Conservation (phyloP, 2,888 invertebrate species). For the Pantelozetes paolii region DNA sequence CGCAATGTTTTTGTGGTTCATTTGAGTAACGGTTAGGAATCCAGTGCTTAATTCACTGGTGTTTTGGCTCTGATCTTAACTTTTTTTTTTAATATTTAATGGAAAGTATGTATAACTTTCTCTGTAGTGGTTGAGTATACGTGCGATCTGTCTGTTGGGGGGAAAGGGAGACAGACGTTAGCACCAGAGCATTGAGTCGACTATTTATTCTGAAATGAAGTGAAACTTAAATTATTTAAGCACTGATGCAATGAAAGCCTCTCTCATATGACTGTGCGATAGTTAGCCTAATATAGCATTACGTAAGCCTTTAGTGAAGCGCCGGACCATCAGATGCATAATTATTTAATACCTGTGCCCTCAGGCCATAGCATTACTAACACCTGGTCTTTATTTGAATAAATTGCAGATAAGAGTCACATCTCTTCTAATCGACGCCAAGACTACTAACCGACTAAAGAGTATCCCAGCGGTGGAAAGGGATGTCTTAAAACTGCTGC, state of each 20-base stretch:
- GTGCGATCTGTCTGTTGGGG: background rate
- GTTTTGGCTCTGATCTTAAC: conserved; percentile 24
- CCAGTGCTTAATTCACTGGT: background rate
- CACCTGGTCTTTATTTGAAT: conserved; percentile 28
- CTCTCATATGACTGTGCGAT: background rate
- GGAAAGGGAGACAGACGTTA: background rate
- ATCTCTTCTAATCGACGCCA: background rate
- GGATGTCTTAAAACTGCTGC: conserved; percentile 28
- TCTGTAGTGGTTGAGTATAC: background rate
- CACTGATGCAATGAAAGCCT: conserved; percentile 28
- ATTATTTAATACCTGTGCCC: background rate
- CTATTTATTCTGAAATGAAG: background rate
- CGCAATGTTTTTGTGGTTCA: conserved; percentile 28
- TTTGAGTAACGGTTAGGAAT: conserved; percentile 32
- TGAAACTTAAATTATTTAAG: conserved; percentile 1
- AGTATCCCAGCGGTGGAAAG: conserved; percentile 3
- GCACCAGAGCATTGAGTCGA: background rate
- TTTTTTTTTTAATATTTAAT: background rate
- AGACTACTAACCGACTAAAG: conserved; percentile 25
- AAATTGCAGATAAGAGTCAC: background rate
- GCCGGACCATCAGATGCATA: background rate
- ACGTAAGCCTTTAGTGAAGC: background rate
- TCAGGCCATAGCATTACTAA: conserved; percentile 12
- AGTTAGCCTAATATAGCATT: no score
- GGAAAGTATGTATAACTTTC: background rate